phyloP scores from a whole-genome alignment of 1,140 invertebrate genomes.

The Cryptotermes secundus region DNA sequence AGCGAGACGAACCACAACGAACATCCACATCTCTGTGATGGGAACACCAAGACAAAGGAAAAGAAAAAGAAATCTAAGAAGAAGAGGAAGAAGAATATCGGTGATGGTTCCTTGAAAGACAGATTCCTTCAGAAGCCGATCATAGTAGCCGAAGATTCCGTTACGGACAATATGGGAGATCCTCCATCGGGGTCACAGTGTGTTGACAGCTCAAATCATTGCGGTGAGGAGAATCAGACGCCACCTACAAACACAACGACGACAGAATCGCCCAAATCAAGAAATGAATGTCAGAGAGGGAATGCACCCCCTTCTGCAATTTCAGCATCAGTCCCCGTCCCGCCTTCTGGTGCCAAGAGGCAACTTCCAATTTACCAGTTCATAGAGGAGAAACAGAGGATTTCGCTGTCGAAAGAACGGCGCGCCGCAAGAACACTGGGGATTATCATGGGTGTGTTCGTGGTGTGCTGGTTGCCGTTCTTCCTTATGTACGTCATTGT shows the following conservation, averaged over 20 bases:
- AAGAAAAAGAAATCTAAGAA: conserved; percentile 41
- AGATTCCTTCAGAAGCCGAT: conserved; percentile 55
- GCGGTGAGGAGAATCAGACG: conserved; percentile 33
- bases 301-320: neutral
- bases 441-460: conserved; percentile 93
- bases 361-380: conserved; percentile 75
- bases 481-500: conserved; percentile 93
- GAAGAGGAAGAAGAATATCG: conserved; percentile 52
- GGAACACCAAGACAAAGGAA: conserved; percentile 48
- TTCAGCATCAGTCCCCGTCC: neutral
- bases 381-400: conserved; percentile 91
- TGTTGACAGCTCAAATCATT: conserved; percentile 39
- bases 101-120: conserved; percentile 49
- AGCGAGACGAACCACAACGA: conserved; percentile 71
- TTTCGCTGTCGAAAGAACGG: conserved; percentile 88
- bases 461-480: conserved; percentile 96
- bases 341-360: neutral
- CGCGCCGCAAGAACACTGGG: conserved; percentile 89
- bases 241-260: conserved; percentile 36
- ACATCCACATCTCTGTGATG: conserved; percentile 49
- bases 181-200: conserved; percentile 40
- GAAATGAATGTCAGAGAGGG: neutral
- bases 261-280: conserved; percentile 4
- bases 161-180: conserved; percentile 53
- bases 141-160: conserved; percentile 61